Base-by-base conservation (phyloP, 53 echinoderm and acorn worm genomes). In the Crossaster papposus region DNA sequence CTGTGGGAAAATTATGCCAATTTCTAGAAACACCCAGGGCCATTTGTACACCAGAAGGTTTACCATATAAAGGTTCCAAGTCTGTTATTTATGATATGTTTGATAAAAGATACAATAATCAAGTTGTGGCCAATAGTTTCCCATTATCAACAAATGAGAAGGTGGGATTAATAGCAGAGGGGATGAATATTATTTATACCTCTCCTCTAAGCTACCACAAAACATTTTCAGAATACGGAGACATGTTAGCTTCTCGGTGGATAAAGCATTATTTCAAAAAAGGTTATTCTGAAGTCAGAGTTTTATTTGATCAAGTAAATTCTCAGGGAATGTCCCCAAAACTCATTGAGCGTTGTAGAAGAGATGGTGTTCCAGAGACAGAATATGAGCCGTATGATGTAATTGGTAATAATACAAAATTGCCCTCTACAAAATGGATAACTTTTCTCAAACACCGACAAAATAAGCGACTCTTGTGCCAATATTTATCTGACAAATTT, bases 141-240 rank as follows among this genome's bases (percentile, higher is more conserved):
- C 11, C 30, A 14, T 72, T 18, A 50, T 53, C 52, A 18, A 2
- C 11, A 52, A 70, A 8, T 33, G 71, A 51, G 14, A 72, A 10
- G 2, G 52, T 88, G 0, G 72, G 74, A 1, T 50, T 82, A 7
- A 91, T 91, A 8, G 77, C 73, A 1, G 92, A 91, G 29, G 92
- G 92, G 0, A 91, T 91, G 88, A 91, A 91, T 12, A 91, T 91
- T 7, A 91, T 91, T 23, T 88, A 88, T 5, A 77, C 79, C 0
- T 26, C 32, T 17, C 91, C 85, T 14, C 50, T 91, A n/a, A 37
- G 72, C 14, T 80, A 88, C 15, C 73, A 35, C 5, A 80, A 80
- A 30, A 53, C 65, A 1, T 88, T 88, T 81, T 24, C 36, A 2
- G 92, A 91, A 8, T 88, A 91, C 81, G 92, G 54, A 15, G 33